Evolutionary conservation across 92 coral and sea anemone species (phyloP), one percentile per base, ranked within the genome.

Genomic region (Porites lobata): DNA sequence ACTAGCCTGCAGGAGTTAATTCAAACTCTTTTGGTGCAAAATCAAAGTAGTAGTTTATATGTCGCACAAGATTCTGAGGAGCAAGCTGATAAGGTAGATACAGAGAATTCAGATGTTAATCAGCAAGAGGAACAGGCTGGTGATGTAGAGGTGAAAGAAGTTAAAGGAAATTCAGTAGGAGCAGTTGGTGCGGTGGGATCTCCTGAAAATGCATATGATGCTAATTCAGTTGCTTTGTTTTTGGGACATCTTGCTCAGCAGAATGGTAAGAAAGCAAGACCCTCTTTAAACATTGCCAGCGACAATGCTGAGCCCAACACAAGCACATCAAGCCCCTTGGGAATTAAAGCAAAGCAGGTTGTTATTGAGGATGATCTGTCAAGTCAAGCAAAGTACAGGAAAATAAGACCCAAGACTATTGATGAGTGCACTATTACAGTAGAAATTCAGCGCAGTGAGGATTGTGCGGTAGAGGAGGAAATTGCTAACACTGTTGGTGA

Each of bases 161-260:
- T 75, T 29, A 80, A 86, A 20, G 94, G 58, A 15, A 63, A 75
- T 50, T 13, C 75, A 12, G 77, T 74, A 61, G 65, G 83, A 4
- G 7, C 89, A 11, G 72, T 66, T 77, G 69, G 56, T 6, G 1
- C 75, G 7, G 76, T 76, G 65, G 76, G 83, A 4, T 65, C 47
- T 22, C 64, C 94, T 20, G 94, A 90, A 20, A 90, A 83, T 68
- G 74, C 85, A 12, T 93, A 80, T 86, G 98, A 95, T 86, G 98
- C 98, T 3, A 95, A 95, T 66, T 93, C 98, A n/a, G 98, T 95
- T 8, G 98, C 98, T 29, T 65, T 95, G 90, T 95, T 95, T 75
- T 85, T 95, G 85, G 98, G 98, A 9, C 95, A 95, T 72, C 89
- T 95, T 73, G 98, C 98, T 20, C 98, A 95, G 54, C 94, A 94